phyloP scores from a whole-genome alignment of 2,113 vertebrate genomes.

The Clarias gariepinus region DNA sequence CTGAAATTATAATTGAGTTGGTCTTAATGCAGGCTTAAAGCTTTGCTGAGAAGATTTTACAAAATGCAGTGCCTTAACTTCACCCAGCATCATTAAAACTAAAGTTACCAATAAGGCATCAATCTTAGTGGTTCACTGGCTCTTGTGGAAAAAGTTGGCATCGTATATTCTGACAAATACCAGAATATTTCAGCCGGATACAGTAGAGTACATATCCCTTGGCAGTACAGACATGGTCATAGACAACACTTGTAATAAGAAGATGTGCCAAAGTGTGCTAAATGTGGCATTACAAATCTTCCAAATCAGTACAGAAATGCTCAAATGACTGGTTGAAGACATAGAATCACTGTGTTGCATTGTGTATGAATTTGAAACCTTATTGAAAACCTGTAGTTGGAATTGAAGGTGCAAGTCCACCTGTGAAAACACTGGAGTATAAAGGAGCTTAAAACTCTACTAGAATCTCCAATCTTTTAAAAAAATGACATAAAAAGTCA shows the following conservation, averaged over 20 bases:
- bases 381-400: not conserved
- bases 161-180: not conserved
- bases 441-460: too few species aligned
- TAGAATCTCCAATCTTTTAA: too few species aligned
- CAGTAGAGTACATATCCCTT: too few species aligned
- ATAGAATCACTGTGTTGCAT: not conserved
- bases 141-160: not conserved
- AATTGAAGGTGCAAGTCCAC: not conserved
- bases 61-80: not conserved
- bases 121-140: not conserved
- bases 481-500: too few species aligned
- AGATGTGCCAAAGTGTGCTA: not conserved
- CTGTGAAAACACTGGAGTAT: too few species aligned
- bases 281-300: too few species aligned
- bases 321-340: not conserved
- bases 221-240: not conserved
- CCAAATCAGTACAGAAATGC: not conserved
- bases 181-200: not conserved
- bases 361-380: not conserved
- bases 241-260: not conserved
- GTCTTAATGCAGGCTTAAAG: not conserved
- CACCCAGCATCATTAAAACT: not conserved
- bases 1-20: not conserved
- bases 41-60: not conserved
- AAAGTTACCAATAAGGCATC: not conserved